A percentile compares a stretch with the other conserved stretches of the same genome.
These are phyloP conservation scores for Noctua janthe DNA, from an alignment of 2,888 invertebrate genomes.

Conservation along the genomic window DNA sequence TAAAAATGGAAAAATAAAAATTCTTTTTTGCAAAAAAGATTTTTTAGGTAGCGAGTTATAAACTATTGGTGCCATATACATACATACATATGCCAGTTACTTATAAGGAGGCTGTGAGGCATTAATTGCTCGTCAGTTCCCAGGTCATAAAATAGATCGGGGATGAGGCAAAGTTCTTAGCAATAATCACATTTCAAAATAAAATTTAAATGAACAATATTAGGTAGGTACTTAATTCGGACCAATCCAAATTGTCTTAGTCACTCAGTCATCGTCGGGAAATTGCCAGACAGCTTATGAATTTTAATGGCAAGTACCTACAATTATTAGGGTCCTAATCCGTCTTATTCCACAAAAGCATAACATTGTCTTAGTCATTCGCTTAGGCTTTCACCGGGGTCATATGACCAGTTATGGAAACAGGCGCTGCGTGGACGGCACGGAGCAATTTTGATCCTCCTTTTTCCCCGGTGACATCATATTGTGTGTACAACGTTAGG, in stretches of 20 bases:
- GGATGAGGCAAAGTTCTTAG: not conserved
- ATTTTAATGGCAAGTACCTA: slow-evolving; percentile 4
- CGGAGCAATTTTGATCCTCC: not conserved
- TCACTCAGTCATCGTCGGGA: slow-evolving; percentile 2
- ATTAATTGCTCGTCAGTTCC: not conserved
- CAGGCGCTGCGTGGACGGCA: not conserved
- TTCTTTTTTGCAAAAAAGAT: no score
- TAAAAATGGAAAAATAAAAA: no score
- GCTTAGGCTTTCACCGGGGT: not conserved
- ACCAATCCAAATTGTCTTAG: not conserved
- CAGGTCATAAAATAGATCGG: not conserved
- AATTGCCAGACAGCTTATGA: slow-evolving; percentile 3
- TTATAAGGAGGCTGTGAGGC: not conserved
- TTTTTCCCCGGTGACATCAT: no score
- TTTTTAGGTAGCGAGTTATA: no score
- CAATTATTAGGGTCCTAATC: not conserved
- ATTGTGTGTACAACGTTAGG: no score
- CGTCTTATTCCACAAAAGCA: not conserved
- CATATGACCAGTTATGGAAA: not conserved
- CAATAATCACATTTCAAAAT: not conserved
- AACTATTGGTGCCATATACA: no score
- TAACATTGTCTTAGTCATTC: not conserved
- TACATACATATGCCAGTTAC: no score
- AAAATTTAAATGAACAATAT: not conserved
- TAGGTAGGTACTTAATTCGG: not conserved